Percentiles rank a stretch among this genome's conserved stretches.
Conservation (phyloP, 1,140 invertebrate species). For the Diorhabda carinulata region DNA sequence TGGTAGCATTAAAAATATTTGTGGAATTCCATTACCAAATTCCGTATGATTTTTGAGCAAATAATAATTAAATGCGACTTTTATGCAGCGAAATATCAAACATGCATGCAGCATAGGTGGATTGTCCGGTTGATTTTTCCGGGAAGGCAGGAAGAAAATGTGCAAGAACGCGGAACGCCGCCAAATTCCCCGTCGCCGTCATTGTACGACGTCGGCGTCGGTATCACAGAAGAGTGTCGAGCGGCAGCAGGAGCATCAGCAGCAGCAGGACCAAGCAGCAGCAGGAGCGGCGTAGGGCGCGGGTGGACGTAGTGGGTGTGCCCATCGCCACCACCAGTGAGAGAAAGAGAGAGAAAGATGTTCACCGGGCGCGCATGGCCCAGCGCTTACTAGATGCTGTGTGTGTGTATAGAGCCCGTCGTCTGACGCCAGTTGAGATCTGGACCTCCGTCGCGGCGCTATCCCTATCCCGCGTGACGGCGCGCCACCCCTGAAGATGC, state of each 20-base stretch:
- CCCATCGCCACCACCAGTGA: conserved; percentile 13
- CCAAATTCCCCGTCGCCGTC: conserved; percentile 21
- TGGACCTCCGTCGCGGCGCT: conserved; percentile 38
- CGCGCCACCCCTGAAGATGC: conserved; percentile 7
- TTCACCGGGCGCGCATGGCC: conserved; percentile 37
- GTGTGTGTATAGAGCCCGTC: conserved; percentile 13
- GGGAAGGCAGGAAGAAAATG: conserved; percentile 39
- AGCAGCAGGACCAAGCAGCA: conserved; percentile 5
- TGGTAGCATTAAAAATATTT: too few relatives aligned
- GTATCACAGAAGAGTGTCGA: background rate
- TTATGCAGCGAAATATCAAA: too few relatives aligned
- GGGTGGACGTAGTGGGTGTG: conserved; percentile 30
- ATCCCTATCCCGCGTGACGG: conserved; percentile 36
- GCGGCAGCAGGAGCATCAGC: conserved; percentile 5
- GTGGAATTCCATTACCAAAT: too few relatives aligned
- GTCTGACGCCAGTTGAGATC: conserved; percentile 42
- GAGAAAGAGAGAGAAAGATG: conserved; percentile 33
- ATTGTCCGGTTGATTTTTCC: conserved; percentile 39
- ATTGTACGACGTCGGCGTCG: background rate
- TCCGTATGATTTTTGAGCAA: too few relatives aligned
- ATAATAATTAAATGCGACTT: too few relatives aligned
- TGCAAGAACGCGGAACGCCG: conserved; percentile 37
- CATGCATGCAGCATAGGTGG: conserved; percentile 17
- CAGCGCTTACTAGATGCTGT: conserved; percentile 12
- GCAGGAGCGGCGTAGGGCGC: conserved; percentile 11